phyloP scores from a whole-genome alignment of 2,113 vertebrate species.

The Porphyrio hochstetteri region DNA sequence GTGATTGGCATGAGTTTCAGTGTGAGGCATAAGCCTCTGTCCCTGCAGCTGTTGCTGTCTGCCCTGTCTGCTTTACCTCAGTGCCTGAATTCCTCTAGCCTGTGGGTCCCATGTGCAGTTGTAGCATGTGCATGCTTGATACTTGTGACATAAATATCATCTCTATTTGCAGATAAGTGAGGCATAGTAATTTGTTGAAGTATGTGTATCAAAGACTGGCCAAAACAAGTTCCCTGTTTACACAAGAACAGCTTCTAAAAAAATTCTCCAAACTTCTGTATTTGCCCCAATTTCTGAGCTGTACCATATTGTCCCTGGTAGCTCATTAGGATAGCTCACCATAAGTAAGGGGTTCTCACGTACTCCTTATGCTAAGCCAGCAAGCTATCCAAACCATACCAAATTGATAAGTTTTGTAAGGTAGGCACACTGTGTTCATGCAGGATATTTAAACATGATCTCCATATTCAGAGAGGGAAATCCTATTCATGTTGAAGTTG shows the following conservation, averaged over 20 bases:
- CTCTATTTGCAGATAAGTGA: not conserved
- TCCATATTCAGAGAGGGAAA: not conserved
- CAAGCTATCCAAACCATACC: not conserved
- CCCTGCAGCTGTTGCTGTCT: conserved; percentile 28
- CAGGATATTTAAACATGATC: not conserved
- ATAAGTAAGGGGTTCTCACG: not conserved
- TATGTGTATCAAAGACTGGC: not conserved
- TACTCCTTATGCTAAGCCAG: not conserved
- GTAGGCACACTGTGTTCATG: not conserved
- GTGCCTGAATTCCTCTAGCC: not conserved
- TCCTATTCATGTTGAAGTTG: not conserved
- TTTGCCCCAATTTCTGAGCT: not conserved
- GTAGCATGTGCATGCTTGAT: not conserved
- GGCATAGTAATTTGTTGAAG: not conserved
- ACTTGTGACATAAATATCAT: not conserved
- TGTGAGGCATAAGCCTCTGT: not conserved
- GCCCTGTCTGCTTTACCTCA: not conserved
- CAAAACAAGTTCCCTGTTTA: not conserved
- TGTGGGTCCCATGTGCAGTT: not conserved
- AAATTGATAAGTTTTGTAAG: not conserved
- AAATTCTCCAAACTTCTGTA: not conserved
- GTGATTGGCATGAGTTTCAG: not conserved
- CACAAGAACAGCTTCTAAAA: not conserved
- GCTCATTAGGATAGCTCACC: not conserved
- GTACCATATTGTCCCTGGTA: not conserved